Percentiles rank a stretch among this genome's conserved stretches.
These are phyloP conservation scores for Furcula furcula DNA, from an alignment of 2,888 invertebrate genomes.

Conservation along the genomic window DNA sequence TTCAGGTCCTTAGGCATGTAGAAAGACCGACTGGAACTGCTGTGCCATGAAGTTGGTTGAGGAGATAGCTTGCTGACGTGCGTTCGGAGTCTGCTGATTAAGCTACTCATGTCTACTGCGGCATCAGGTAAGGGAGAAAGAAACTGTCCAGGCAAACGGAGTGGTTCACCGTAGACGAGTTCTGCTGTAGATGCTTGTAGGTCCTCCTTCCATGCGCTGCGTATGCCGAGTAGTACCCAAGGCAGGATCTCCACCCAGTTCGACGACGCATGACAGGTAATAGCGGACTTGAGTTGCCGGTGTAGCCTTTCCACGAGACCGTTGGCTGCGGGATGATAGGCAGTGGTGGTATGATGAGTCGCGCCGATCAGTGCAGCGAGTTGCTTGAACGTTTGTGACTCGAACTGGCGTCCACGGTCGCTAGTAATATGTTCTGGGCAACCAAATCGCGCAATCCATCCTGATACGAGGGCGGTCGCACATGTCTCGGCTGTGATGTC, in stretches of 20 bases:
- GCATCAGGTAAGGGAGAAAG: background rate
- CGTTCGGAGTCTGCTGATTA: background rate
- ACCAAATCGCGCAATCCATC: constrained; percentile 59
- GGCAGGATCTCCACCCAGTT: background rate
- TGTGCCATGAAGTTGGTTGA: constrained; percentile 8
- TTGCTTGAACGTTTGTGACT: constrained; percentile 19
- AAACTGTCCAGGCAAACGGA: constrained; percentile 4
- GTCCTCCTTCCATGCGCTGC: background rate
- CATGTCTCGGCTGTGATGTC: constrained; percentile 48
- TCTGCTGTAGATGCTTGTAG: background rate
- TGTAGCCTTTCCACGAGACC: constrained; percentile 22
- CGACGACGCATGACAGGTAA: background rate
- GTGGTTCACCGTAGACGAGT: constrained; percentile 6
- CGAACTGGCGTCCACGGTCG: constrained; percentile 37
- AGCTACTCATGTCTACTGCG: background rate
- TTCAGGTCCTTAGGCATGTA: constrained; percentile 19
- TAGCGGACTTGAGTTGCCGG: constrained; percentile 11
- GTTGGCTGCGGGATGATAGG: constrained; percentile 26
- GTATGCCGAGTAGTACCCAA: background rate
- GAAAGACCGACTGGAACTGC: background rate
- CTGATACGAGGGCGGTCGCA: constrained; percentile 36
- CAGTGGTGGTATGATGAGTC: constrained; percentile 17
- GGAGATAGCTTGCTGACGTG: constrained; percentile 2
- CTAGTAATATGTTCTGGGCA: constrained; percentile 36
- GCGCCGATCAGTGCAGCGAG: constrained; percentile 8